Evolutionary conservation across 2,113 vertebrate species (phyloP).

Genomic region (Callithrix jacchus): DNA sequence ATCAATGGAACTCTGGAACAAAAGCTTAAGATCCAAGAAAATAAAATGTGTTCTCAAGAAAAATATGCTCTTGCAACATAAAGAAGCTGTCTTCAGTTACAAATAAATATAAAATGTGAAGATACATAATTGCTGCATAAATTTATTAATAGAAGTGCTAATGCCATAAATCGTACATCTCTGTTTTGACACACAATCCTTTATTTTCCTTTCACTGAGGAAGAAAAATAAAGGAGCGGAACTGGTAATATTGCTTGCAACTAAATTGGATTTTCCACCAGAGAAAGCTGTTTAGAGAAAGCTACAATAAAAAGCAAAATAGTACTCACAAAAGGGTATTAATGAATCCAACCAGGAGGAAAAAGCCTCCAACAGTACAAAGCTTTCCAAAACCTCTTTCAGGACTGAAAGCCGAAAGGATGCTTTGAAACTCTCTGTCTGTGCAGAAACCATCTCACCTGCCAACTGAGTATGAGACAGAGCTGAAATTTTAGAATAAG

Average conservation of each 20-base stretch:
- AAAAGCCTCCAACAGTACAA: conserved; percentile 51
- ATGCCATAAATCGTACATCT: conserved; percentile 77
- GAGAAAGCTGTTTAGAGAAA: conserved; percentile 81
- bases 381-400: conserved; percentile 52
- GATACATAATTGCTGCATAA: conserved; percentile 79
- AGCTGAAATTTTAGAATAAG: conserved; percentile 68
- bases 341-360: conserved; percentile 79
- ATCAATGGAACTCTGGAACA: not conserved
- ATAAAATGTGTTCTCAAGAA: conserved; percentile 12
- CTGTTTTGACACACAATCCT: conserved; percentile 79
- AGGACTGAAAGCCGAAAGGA: not conserved
- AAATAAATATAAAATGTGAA: conserved; percentile 73
- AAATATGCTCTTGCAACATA: conserved; percentile 63
- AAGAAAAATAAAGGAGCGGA: conserved; percentile 79
- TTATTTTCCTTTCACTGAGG: conserved; percentile 82
- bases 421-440: conserved; percentile 54
- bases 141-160: conserved; percentile 81
- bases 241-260: conserved; percentile 82
- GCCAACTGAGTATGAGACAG: conserved; percentile 57
- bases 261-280: conserved; percentile 85
- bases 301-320: conserved; percentile 75
- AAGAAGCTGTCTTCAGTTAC: conserved; percentile 72
- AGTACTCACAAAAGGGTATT: conserved; percentile 71
- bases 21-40: conserved; percentile 25
- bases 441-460: conserved; percentile 70